Conservation (phyloP, 2,113 vertebrate species). For the Halichoerus grypus region DNA sequence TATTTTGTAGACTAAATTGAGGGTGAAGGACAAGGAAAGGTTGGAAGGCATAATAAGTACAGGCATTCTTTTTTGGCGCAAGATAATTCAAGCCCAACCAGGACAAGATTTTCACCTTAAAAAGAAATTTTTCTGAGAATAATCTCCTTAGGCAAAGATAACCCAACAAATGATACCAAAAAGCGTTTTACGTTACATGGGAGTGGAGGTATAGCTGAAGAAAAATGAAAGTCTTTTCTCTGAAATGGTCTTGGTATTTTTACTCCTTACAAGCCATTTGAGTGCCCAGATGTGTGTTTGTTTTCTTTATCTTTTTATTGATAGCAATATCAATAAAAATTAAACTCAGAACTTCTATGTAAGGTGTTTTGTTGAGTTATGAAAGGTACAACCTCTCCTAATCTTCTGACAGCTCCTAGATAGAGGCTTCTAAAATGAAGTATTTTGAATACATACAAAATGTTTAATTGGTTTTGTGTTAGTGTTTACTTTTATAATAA, state of each 20-base stretch:
- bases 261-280: not conserved
- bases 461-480: not conserved
- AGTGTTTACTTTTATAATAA: not conserved
- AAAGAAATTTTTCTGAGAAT: not conserved
- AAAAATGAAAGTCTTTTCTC: slow-evolving; percentile 27
- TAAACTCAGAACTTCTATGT: not conserved
- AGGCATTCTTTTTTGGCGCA: not conserved
- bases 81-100: slow-evolving; percentile 7
- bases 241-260: not conserved
- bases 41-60: not conserved
- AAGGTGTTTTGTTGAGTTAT: slow-evolving; percentile 32
- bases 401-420: not conserved
- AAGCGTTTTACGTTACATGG: not conserved
- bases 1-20: slow-evolving; percentile 42
- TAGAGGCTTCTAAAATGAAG: not conserved
- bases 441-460: not conserved
- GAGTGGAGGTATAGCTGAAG: not conserved
- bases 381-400: not conserved
- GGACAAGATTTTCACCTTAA: slow-evolving; percentile 42
- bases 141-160: not conserved
- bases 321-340: slow-evolving; percentile 40
- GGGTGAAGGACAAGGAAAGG: not conserved
- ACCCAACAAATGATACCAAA: not conserved
- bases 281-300: not conserved
- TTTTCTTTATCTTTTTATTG: slow-evolving; percentile 3